Base-by-base conservation (phyloP, 2,113 vertebrate genomes). In the Okapia johnstoni region DNA sequence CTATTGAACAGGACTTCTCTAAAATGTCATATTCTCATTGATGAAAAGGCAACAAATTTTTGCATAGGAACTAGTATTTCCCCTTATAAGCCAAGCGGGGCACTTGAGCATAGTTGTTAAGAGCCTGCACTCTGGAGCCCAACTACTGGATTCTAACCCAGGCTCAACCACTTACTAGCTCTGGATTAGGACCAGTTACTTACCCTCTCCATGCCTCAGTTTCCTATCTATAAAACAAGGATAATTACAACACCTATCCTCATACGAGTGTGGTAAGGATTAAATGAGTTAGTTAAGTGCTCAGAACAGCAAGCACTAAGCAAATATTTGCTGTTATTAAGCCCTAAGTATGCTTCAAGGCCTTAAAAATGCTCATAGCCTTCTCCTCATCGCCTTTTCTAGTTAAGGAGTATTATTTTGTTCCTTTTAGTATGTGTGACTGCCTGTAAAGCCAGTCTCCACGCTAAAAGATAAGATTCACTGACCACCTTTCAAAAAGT, bases 301-400 rank as follows among this genome's bases (percentile, higher is more conserved):
- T 85, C 52, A 73, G 43, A 96, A 94, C n/a, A 93, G 43, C 85
- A 94, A 95, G 43, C 55, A 60, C 50, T 89, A 60, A 76, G 77
- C 90, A 93, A 92, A 89, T 52, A 88, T 91, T 90, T 93, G 40
- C 57, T 92, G 5, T 60, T 85, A 88, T 40, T 36, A 94, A 95
- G 43, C 48, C 43, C 92, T 76, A 88, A 83, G 60, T 40, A 87
- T 83, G 55, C 57, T 94, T 93, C 88, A 87, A 66, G 93, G n/a
- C 26, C 73, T 95, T 95, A 66, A 87, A 96, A 73, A 86, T 36
- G 57, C 15, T 60, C 66, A 46, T 4, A 85, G 19, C 7, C 61
- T 79, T 73, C 40, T 40, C 66, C 36, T 23, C 5, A 0, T 73
- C 23, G 13, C 5, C 61, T 79, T 88, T 96, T 61, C 46, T 43